Conservation (phyloP, 2,888 invertebrate genomes). For the Catocala nupta region DNA sequence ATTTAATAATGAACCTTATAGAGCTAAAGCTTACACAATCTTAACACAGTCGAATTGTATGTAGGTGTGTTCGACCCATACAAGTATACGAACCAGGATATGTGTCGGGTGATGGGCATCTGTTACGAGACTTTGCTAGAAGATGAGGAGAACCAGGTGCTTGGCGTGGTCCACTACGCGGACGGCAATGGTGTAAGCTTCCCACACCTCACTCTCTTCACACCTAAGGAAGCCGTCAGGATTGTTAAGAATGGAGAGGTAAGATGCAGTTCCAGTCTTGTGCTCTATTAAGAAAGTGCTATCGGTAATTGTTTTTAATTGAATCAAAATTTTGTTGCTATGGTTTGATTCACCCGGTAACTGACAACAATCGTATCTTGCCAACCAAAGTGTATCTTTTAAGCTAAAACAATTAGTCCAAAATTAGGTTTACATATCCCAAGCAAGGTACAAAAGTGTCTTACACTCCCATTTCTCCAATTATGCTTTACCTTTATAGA, state of each 20-base stretch:
- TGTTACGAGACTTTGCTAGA: constrained; percentile 93
- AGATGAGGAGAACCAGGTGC: constrained; percentile 93
- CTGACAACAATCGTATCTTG: too few species aligned
- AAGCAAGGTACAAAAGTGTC: too few species aligned
- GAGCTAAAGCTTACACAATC: neutral
- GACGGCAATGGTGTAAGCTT: constrained; percentile 92
- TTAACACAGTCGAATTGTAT: constrained; percentile 8
- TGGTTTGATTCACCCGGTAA: too few species aligned
- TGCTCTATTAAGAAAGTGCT: too few species aligned
- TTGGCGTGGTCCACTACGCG: constrained; percentile 93
- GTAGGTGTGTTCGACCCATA: constrained; percentile 93
- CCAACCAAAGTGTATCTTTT: too few species aligned
- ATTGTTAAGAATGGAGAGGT: constrained; percentile 94
- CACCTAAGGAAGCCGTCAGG: constrained; percentile 92
- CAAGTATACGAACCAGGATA: constrained; percentile 92
- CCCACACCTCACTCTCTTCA: constrained; percentile 92
- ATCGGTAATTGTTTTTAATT: too few species aligned
- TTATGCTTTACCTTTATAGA: too few species aligned
- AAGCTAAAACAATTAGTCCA: too few species aligned
- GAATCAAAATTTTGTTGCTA: too few species aligned
- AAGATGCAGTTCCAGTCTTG: constrained; percentile 11
- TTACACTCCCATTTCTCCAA: too few species aligned
- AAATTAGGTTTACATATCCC: too few species aligned
- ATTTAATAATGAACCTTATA: too few species aligned
- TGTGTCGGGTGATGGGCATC: constrained; percentile 92